These are phyloP conservation scores for Volucella inanis DNA, from an alignment of 2,888 invertebrate genomes.

Conservation along the genomic window DNA sequence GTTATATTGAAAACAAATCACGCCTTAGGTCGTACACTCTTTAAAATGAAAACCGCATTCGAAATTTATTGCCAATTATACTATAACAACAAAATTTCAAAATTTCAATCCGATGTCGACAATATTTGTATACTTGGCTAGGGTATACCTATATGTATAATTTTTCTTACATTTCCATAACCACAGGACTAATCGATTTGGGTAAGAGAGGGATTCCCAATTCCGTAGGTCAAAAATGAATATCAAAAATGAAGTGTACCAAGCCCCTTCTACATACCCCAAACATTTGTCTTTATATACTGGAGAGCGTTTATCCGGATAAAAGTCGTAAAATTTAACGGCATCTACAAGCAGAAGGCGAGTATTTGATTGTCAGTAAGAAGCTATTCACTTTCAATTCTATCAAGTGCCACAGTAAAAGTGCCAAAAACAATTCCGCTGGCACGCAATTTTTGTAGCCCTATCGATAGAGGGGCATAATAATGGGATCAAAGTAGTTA, in stretches of 20 bases:
- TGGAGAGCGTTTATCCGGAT: slow-evolving; percentile 46
- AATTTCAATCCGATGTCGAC: slow-evolving; percentile 42
- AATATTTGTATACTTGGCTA: not conserved
- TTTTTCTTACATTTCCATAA: slow-evolving; percentile 32
- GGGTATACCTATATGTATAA: not conserved
- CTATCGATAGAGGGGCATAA: slow-evolving; percentile 62
- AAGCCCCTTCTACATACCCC: not conserved
- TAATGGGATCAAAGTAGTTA: slow-evolving; percentile 47
- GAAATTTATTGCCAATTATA: slow-evolving; percentile 16
- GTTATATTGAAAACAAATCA: too few species aligned
- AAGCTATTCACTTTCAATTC: slow-evolving; percentile 58
- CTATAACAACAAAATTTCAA: not conserved
- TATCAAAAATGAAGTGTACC: slow-evolving; percentile 33
- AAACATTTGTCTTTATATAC: not conserved
- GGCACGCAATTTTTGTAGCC: slow-evolving; percentile 33
- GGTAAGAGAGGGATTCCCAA: not conserved
- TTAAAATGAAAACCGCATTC: not conserved
- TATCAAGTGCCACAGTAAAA: slow-evolving; percentile 65
- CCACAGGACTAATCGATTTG: slow-evolving; percentile 20
- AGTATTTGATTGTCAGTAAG: slow-evolving; percentile 1
- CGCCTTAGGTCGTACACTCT: too few species aligned
- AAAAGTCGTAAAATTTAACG: slow-evolving; percentile 61
- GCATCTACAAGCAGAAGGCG: slow-evolving; percentile 12
- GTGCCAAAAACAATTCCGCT: slow-evolving; percentile 58
- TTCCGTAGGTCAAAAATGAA: slow-evolving; percentile 33